These are phyloP conservation scores for Nymphicus hollandicus DNA, from an alignment of 2,113 vertebrate genomes.

Conservation along the genomic window DNA sequence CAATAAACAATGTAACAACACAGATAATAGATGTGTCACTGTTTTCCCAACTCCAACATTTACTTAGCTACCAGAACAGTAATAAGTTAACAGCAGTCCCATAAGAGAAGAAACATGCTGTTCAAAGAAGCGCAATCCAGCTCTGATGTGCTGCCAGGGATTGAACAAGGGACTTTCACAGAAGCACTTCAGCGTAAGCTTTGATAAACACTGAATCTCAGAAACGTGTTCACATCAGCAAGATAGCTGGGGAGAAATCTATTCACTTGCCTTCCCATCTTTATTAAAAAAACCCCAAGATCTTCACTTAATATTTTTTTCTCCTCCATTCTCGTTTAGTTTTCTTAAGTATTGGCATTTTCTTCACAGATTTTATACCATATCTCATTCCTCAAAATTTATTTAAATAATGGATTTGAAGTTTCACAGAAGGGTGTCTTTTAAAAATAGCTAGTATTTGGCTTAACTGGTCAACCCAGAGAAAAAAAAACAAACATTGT, in stretches of 20 bases:
- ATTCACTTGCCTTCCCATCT: neutral
- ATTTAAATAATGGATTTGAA: neutral
- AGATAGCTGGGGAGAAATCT: neutral
- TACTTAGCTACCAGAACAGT: neutral
- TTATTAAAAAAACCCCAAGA: neutral
- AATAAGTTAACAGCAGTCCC: neutral
- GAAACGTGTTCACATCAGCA: neutral
- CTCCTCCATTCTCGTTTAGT: neutral
- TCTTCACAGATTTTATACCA: neutral
- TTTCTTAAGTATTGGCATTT: neutral
- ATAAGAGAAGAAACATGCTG: neutral
- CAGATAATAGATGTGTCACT: neutral
- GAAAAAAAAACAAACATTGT: neutral
- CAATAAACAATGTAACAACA: constrained; percentile 11
- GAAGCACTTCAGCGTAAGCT: neutral
- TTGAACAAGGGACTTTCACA: neutral
- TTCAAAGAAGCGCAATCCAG: rapidly evolving
- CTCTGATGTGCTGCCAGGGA: neutral
- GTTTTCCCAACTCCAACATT: neutral
- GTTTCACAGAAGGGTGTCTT: neutral
- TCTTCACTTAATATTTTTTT: neutral
- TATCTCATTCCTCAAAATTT: neutral
- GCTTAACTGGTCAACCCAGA: neutral
- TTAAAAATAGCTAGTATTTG: neutral
- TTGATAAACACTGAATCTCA: neutral